Base-by-base conservation (phyloP, 2,113 vertebrate species). In the Cinclus mexicanus region DNA sequence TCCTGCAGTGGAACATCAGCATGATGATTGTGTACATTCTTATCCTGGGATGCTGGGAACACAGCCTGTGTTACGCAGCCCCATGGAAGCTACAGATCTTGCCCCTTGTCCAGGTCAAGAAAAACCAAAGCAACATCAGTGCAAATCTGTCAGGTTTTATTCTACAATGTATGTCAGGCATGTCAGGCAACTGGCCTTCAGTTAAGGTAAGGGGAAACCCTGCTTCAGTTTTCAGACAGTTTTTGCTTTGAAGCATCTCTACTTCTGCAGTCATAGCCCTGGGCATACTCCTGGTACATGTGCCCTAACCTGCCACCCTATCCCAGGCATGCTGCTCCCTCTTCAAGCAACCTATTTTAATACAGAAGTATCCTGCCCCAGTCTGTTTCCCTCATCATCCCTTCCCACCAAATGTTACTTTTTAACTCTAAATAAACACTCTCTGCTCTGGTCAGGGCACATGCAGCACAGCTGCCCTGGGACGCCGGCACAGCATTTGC, bases 31-130 rank as follows among this genome's bases (percentile, higher is more conserved):
- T 35, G 28, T 57, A 55, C 22, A 8, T 35, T 72, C 35, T 41
- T 53, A 1, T 24, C 2, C 1, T 0, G 4, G 57, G 70, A 47
- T 23, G 41, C 37, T 72, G 75, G 56, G 63, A 75, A 46, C 57
- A 44, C 0, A 0, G 57, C 55, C 50, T 1, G 0, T 42, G 50
- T 49, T 44, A 35, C 21, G 47, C 1, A 1, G 61, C 28, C 42
- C 82, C 46, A 4, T 11, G 22, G 50, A 90, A 25, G 42, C 60
- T 57, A 60, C n/a, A 53, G 57, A 18, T 14, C 25, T 42, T 57
- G 26, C 31, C 59, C 52, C 55, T 39, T 56, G 53, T 31, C 41
- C 35, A 37, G 46, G 28, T 69, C 9, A 57, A 42, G 68, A 70
- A 83, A 91, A 69, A 28, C 71, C 37, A 29, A 61, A 90, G 42